Percentiles rank a stretch among this genome's conserved stretches.
Evolutionary conservation across 92 coral and sea anemone genomes (phyloP).

Genomic region (Scolanthus callimorphus): DNA sequence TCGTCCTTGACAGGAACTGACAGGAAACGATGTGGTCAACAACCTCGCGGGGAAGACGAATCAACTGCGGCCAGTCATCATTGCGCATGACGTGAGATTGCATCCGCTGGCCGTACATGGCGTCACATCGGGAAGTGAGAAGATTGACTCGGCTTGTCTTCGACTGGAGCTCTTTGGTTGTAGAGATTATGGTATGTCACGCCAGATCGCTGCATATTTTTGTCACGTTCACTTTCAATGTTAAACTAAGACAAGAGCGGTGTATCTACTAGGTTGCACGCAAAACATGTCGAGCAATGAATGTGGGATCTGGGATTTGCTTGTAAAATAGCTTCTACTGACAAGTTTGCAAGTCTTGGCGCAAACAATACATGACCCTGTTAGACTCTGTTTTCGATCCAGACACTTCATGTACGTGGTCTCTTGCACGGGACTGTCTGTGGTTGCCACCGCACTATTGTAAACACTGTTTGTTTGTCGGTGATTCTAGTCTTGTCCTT

Average conservation of each 20-base stretch:
- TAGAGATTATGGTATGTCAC: slow-evolving; percentile 7
- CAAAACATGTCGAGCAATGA: too few species aligned
- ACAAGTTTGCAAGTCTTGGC: too few species aligned
- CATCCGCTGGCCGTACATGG: slow-evolving; percentile 21
- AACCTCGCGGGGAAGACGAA: slow-evolving; percentile 8
- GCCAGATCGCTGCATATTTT: not conserved
- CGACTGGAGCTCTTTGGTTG: slow-evolving; percentile 27
- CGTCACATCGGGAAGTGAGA: slow-evolving; percentile 2
- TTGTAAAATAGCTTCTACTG: not conserved
- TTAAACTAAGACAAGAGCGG: too few species aligned
- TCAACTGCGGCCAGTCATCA: not conserved
- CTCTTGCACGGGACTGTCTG: too few species aligned
- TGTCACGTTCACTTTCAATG: not conserved
- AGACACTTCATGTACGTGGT: too few species aligned
- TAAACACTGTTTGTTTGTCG: too few species aligned
- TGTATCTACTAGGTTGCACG: too few species aligned
- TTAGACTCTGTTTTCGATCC: too few species aligned
- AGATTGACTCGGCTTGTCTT: slow-evolving; percentile 18
- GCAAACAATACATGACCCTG: too few species aligned
- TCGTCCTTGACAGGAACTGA: not conserved
- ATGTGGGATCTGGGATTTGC: too few species aligned
- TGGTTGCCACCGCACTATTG: too few species aligned
- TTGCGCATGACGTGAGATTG: slow-evolving; percentile 25
- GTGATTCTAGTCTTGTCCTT: too few species aligned
- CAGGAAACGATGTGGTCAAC: slow-evolving; percentile 1